Base-by-base conservation (phyloP, 2,888 invertebrate genomes). In the Scelioninae gen. 1 region DNA sequence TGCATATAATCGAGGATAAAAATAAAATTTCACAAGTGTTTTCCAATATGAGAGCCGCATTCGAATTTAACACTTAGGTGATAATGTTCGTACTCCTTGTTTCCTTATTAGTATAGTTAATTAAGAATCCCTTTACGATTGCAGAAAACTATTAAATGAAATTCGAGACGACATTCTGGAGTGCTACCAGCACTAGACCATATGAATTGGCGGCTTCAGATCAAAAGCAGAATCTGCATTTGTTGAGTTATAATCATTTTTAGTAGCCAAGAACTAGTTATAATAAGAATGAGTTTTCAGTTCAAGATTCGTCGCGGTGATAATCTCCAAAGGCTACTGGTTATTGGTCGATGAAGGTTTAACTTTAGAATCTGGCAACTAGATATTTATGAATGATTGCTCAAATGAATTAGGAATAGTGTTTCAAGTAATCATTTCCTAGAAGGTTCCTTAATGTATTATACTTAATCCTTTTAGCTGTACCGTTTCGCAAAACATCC, bases 81-180 rank as follows among this genome's bases (percentile, higher is more conserved):
- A 63, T 74, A 55, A 74, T 55, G 23, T 38, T 5, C 23, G 11
- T 5, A 29, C 38, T n/a, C 5, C 16, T 63, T 45, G 63, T 45
- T 63, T 47, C 10, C 13, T 0, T 34, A 63, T 74, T 63, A 56
- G 45, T 82, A 86, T 88, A 89, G 90, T 90, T 89, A 90, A 91
- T 90, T 87, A 83, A 85, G 86, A 86, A 85, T 87, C 86, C 89
- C 87, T 91, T 92, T 91, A 92, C 89, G 91, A 91, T 89, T 87
- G 89, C 89, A 91, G 90, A 91, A 92, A 91, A 90, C 89, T 89
- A 90, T 90, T 90, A 89, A 88, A 85, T 87, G 92, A 91, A 92
- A 92, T 90, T 91, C 88, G 91, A 91, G 91, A 90, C 87, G 89
- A 76, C 79, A 13, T 23, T 68, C 45, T 23, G 15, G n/a, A 83